Evolutionary conservation across 2,888 invertebrate species (phyloP).

Genomic region (Luperina nickerlii): DNA sequence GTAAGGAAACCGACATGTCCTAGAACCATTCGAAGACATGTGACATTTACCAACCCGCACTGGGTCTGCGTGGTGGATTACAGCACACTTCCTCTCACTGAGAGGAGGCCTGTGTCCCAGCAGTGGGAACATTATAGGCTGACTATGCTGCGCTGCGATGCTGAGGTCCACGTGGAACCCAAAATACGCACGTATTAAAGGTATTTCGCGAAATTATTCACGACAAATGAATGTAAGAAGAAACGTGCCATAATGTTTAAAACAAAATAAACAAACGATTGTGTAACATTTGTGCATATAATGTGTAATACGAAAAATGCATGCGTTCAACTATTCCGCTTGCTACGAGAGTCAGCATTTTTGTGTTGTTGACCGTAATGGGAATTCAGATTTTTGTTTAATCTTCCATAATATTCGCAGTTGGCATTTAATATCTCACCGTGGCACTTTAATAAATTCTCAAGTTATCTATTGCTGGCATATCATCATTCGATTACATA

Average conservation of each 20-base stretch:
- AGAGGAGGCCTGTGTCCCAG: no score
- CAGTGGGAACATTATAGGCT: no score
- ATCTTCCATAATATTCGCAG: not conserved
- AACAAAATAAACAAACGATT: slow-evolving; percentile 53
- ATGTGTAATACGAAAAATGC: slow-evolving; percentile 38
- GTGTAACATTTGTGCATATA: slow-evolving; percentile 44
- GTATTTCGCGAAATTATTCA: slow-evolving; percentile 28
- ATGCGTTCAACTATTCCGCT: slow-evolving; percentile 41
- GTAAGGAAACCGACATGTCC: no score
- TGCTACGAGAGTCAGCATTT: slow-evolving; percentile 61
- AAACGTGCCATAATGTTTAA: slow-evolving; percentile 63
- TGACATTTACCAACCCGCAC: no score
- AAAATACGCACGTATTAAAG: slow-evolving; percentile 12
- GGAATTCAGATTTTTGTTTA: slow-evolving; percentile 13
- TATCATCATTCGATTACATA: not conserved
- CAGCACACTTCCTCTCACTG: no score
- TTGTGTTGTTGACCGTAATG: slow-evolving; percentile 60
- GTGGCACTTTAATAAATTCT: not conserved
- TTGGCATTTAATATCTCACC: not conserved
- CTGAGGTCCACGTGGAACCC: not conserved
- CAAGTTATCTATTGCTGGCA: not conserved
- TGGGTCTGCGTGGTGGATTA: no score
- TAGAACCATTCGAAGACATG: no score
- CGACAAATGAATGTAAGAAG: slow-evolving; percentile 13
- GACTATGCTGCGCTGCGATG: no score